Evolutionary conservation across 2,888 invertebrate genomes (phyloP).

Genomic region (Leptarthrus brevirostris): DNA sequence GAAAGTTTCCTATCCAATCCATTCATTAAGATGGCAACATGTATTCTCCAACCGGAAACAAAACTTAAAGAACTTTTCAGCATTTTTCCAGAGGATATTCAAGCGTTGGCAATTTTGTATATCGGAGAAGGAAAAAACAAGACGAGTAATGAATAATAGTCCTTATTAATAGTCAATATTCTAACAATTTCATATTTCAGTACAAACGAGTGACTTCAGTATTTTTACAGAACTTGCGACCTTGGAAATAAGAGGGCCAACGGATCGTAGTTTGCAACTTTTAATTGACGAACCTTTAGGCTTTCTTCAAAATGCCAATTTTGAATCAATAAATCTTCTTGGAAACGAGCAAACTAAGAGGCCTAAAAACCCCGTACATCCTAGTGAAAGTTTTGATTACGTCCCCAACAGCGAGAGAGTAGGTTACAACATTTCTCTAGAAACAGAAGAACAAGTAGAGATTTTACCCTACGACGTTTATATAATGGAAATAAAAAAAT

Average conservation of each 20-base stretch:
- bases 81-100: slow-evolving; percentile 68
- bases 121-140: slow-evolving; percentile 65
- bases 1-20: slow-evolving; percentile 65
- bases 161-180: not conserved
- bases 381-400: slow-evolving; percentile 65
- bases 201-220: slow-evolving; percentile 62
- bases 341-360: slow-evolving; percentile 65
- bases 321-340: slow-evolving; percentile 68
- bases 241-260: slow-evolving; percentile 73
- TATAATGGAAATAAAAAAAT: slow-evolving; percentile 69
- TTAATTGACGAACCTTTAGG: slow-evolving; percentile 68
- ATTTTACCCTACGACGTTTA: slow-evolving; percentile 75
- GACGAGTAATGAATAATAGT: slow-evolving; percentile 58
- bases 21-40: slow-evolving; percentile 69
- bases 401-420: slow-evolving; percentile 63
- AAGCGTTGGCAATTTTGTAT: slow-evolving; percentile 71
- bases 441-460: slow-evolving; percentile 67
- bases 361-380: slow-evolving; percentile 61
- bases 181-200: slow-evolving; percentile 56
- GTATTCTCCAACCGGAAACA: slow-evolving; percentile 69
- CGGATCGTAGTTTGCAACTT: slow-evolving; percentile 66
- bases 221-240: slow-evolving; percentile 68
- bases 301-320: slow-evolving; percentile 69
- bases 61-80: slow-evolving; percentile 66
- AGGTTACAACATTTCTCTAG: slow-evolving; percentile 57